These are phyloP conservation scores for Gadopsis bispinosus DNA, from an alignment of 2,797 vertebrate species.

Conservation along the genomic window DNA sequence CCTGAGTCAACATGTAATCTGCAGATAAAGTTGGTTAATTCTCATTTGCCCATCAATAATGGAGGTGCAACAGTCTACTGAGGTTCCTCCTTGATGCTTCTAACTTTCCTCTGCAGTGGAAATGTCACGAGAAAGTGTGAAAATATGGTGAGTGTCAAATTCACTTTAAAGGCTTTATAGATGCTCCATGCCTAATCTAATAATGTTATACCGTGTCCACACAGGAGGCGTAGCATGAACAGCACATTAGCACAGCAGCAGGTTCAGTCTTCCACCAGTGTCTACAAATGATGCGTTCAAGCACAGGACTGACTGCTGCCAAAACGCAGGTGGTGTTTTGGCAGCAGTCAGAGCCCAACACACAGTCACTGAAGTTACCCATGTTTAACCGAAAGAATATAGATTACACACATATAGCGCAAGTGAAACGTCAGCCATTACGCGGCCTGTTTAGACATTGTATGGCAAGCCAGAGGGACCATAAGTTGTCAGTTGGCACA, in stretches of 20 bases:
- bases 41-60: neutral
- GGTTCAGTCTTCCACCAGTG: neutral
- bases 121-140: constrained; percentile 15
- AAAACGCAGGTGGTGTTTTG: neutral
- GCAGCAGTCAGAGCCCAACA: neutral
- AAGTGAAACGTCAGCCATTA: neutral
- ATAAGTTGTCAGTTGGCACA: too few relatives aligned
- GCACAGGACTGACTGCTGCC: neutral
- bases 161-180: neutral
- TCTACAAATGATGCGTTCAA: neutral
- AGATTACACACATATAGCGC: neutral
- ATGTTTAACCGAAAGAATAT: neutral
- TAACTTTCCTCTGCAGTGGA: constrained; percentile 2
- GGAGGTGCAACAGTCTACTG: neutral
- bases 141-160: neutral
- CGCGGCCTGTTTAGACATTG: neutral
- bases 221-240: neutral
- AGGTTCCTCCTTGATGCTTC: neutral
- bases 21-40: neutral
- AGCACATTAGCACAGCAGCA: neutral
- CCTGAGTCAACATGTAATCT: neutral
- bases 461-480: too few relatives aligned
- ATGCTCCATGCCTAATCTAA: neutral
- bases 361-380: neutral
- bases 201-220: neutral